phyloP scores from a whole-genome alignment of 2,797 vertebrate species.

The Chrysocyon brachyurus region DNA sequence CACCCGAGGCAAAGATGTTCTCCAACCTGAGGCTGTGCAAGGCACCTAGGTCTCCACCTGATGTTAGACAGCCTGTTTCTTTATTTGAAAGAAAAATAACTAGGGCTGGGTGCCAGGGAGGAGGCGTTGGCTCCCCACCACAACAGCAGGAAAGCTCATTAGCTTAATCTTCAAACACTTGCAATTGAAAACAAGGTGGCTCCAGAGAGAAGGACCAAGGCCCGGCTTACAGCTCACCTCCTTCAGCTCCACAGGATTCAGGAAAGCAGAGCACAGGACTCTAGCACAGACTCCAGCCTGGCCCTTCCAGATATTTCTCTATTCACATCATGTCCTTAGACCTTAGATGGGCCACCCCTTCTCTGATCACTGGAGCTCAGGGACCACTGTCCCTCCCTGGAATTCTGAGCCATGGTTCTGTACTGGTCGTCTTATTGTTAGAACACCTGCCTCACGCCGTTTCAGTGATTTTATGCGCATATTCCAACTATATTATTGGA shows the following conservation, averaged over 20 bases:
- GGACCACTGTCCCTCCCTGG: fast-evolving
- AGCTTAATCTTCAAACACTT: constrained; percentile 72
- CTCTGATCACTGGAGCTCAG: too few species aligned
- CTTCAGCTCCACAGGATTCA: too few species aligned
- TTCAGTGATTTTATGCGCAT: not conserved
- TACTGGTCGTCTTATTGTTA: too few species aligned
- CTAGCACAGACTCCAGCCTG: fast-evolving
- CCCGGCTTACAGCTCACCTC: not conserved
- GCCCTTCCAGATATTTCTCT: too few species aligned
- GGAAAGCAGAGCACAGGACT: not conserved
- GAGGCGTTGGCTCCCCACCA: constrained; percentile 34
- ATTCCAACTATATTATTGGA: not conserved
- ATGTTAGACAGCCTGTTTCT: constrained; percentile 80
- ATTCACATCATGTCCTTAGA: fast-evolving
- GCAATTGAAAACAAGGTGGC: not conserved
- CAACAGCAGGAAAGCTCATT: constrained; percentile 74
- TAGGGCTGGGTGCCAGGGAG: constrained; percentile 68
- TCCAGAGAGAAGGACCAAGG: not conserved
- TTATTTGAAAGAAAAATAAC: constrained; percentile 81
- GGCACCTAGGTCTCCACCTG: constrained; percentile 78
- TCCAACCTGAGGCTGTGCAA: constrained; percentile 53
- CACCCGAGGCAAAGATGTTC: constrained; percentile 68
- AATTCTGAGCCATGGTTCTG: not conserved
- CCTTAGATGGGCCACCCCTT: not conserved
- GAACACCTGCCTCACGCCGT: not conserved